Percentiles rank a stretch among this genome's conserved stretches.
Evolutionary conservation across 2,797 vertebrate genomes (phyloP).

Genomic region (Pseudochromis fuscus): DNA sequence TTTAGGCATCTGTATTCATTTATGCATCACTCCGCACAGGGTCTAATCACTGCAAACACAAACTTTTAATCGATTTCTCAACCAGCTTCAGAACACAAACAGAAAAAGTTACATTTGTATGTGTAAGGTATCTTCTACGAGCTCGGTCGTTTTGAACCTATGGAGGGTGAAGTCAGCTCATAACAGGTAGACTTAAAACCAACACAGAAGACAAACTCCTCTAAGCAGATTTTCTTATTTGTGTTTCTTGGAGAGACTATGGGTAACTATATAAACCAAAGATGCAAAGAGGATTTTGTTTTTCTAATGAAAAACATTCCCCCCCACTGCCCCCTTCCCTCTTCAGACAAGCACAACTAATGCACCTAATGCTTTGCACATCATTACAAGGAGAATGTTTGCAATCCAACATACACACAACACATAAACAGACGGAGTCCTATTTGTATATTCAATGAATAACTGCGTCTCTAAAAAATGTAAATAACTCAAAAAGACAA

Average conservation of each 20-base stretch:
- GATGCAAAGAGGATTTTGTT: constrained; percentile 52
- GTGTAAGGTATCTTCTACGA: constrained; percentile 8
- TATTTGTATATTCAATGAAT: constrained; percentile 80
- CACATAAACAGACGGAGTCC: constrained; percentile 74
- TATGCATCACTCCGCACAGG: constrained; percentile 36
- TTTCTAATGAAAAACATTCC: constrained; percentile 52
- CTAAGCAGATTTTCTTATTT: constrained; percentile 50
- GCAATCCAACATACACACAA: constrained; percentile 78
- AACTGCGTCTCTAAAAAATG: constrained; percentile 77
- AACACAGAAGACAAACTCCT: constrained; percentile 24
- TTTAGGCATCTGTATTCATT: constrained; percentile 38
- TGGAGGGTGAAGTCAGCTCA: constrained; percentile 30
- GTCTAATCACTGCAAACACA: constrained; percentile 44
- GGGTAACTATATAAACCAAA: constrained; percentile 46
- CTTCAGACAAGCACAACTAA: constrained; percentile 51
- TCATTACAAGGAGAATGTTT: constrained; percentile 67
- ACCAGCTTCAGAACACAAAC: constrained; percentile 22
- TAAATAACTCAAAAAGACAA: constrained; percentile 77
- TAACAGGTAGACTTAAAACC: constrained; percentile 53
- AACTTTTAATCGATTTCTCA: constrained; percentile 51
- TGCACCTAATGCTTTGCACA: constrained; percentile 68
- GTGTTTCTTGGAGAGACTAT: constrained; percentile 40
- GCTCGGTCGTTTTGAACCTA: constrained; percentile 15
- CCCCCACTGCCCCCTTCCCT: constrained; percentile 2
- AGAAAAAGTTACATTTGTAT: constrained; percentile 18